Evolutionary conservation across 2,888 invertebrate species (phyloP), one percentile per base, ranked within the genome.

Genomic region (Brachyptera putata): DNA sequence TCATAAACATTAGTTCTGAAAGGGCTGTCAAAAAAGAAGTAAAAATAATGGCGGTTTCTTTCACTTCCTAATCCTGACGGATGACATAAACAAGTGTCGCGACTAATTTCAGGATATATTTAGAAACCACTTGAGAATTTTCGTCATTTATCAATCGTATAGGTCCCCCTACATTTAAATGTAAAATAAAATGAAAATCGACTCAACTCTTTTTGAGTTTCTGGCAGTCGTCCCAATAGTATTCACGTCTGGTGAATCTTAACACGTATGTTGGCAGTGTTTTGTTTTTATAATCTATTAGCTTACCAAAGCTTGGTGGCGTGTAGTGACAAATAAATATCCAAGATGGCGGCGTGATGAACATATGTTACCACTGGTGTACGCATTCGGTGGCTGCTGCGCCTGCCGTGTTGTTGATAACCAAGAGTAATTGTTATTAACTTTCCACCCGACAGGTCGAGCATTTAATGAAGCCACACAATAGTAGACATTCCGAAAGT

Each of bases 71-170:
- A 53, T 53, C 53, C 36, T 53, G 53, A 53, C 36, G 36, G 22
- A 53, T 53, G 36, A 34, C 34, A 53, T 34, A 53, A 34, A 53
- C 53, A 53, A 53, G 36, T 53, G 53, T 53, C 53, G 53, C 53
- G 34, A 53, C 53, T 53, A 53, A 53, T 53, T 53, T 53, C 53
- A 22, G 53, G 22, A 30, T 53, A 53, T 36, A 53, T 53, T 34
- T 53, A 53, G 53, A 53, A 53, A 34, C 34, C 53, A 53, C 53
- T 53, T 34, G 34, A 53, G 53, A 36, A 53, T 53, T 53, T 53
- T 34, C 53, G 53, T 53, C 53, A 53, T 53, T 53, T 53, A 53
- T 53, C 53, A 53, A 53, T 53, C 36, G 53, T 53, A n/a, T n/a
- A n/a, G n/a, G n/a, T n/a, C n/a, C n/a, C n/a, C n/a, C n/a, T n/a